phyloP scores from a whole-genome alignment of 2,113 vertebrate species.

The Odontophorus gujanensis region DNA sequence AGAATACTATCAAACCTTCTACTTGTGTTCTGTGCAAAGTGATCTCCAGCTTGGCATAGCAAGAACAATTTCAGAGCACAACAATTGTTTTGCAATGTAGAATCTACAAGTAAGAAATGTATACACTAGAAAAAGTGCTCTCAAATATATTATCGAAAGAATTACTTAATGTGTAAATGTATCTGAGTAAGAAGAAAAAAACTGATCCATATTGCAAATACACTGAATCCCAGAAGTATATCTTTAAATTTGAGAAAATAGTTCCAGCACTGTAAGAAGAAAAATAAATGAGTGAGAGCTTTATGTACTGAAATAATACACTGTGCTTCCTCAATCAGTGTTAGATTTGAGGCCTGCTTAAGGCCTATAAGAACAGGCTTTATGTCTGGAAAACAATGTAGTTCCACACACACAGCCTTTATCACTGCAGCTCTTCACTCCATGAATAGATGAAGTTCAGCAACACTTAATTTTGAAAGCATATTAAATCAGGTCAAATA shows the following conservation, averaged over 20 bases:
- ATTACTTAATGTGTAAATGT: not conserved
- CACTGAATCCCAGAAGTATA: not conserved
- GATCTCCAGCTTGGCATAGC: not conserved
- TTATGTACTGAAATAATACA: not conserved
- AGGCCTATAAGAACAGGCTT: not conserved
- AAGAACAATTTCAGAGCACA: not conserved
- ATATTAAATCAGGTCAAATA: not conserved
- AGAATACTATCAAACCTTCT: constrained; percentile 12
- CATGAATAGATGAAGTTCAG: not conserved
- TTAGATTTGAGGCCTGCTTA: not conserved
- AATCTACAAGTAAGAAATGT: not conserved
- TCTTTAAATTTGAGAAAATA: not conserved
- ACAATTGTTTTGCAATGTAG: not conserved
- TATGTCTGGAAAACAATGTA: not conserved
- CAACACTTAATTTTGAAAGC: not conserved
- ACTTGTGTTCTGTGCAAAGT: not conserved
- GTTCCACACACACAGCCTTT: not conserved
- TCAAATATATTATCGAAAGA: not conserved
- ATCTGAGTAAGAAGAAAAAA: not conserved
- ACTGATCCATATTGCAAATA: fast-evolving
- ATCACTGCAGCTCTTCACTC: not conserved
- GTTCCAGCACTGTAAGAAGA: not conserved
- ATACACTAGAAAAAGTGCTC: not conserved
- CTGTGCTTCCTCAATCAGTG: not conserved
- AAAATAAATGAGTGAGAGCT: not conserved